Percentiles rank a stretch among this genome's conserved stretches.
Conservation (phyloP, 2,113 vertebrate species). For the Corynorhinus townsendii region DNA sequence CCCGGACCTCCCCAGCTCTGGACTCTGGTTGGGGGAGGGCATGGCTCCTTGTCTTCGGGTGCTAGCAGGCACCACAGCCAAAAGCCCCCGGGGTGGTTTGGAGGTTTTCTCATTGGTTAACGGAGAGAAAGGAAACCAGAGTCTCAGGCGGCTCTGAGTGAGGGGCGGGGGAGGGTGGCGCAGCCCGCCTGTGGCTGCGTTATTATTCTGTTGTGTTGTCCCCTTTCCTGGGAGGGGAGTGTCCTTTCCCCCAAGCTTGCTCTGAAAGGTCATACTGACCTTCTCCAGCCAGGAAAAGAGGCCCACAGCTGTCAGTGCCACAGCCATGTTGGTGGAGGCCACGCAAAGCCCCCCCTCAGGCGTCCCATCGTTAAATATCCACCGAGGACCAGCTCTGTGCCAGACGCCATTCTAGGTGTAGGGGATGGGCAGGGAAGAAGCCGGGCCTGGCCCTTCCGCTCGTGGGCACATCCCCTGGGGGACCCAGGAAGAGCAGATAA, state of each 20-base stretch:
- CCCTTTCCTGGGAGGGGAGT: background rate
- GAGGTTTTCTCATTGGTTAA: background rate
- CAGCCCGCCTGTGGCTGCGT: fast-evolving
- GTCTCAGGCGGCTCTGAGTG: background rate
- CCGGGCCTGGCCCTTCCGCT: background rate
- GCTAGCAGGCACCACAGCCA: background rate
- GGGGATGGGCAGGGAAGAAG: background rate
- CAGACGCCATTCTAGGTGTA: background rate
- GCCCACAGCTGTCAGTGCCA: background rate
- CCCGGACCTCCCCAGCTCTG: fast-evolving
- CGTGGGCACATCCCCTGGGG: background rate
- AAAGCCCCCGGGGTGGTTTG: background rate
- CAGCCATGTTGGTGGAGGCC: background rate
- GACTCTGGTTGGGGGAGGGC: background rate
- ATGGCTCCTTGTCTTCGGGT: background rate
- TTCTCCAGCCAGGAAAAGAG: background rate
- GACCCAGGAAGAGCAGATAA: background rate
- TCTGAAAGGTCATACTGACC: background rate
- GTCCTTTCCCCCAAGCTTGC: background rate
- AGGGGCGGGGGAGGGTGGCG: background rate
- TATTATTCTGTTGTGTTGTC: too few species aligned
- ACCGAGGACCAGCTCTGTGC: background rate
- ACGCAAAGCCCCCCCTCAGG: background rate
- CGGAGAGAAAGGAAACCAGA: background rate
- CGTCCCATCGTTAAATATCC: fast-evolving